Evolutionary conservation across 2,113 vertebrate genomes (phyloP), one percentile per base, ranked within the genome.

Genomic region (Scalopus aquaticus): DNA sequence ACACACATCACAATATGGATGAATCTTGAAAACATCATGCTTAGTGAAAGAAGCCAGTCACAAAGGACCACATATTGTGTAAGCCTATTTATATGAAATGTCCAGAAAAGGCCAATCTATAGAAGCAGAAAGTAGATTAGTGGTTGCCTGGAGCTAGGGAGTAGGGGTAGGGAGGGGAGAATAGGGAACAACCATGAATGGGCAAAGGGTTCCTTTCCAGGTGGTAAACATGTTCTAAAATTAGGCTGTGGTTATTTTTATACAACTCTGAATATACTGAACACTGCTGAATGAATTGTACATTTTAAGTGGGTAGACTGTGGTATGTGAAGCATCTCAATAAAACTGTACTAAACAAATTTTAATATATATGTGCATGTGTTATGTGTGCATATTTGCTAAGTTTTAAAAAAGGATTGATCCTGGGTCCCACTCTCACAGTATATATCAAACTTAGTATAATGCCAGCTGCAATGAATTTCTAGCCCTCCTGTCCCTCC

Each of bases 191-290:
- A 56, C 83, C 32, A 30, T 56, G 26, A 74, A 64, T 42, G 20
- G 44, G 49, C 49, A 65, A 49, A 69, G 37, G 51, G 37, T 74
- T 96, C 92, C 73, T 56, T 91, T 73, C 78, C 10, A 0, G 20
- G 51, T 74, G 30, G 74, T 70, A 67, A 85, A 65, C 44, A 85
- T 39, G 9, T 79, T 51, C 93, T 90, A 92, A 92, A 92, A 64
- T 88, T 85, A 96, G 60, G 80, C 12, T 85, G 77, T 51, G 28
- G 49, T 64, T 82, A 30, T 64, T 46, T 39, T 83, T 89, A 81
- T 0, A 82, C 65, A 81, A 64, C 51, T 77, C 32, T 70, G 39
- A 94, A 67, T 62, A 65, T 15, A 88, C 24, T 91, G 51, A 90
- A 93, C 78, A 89, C 35, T 22, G 64, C 6, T 58, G 51, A 69